Conservation (phyloP, 2,113 vertebrate species). For the Poeciliopsis retropinna region DNA sequence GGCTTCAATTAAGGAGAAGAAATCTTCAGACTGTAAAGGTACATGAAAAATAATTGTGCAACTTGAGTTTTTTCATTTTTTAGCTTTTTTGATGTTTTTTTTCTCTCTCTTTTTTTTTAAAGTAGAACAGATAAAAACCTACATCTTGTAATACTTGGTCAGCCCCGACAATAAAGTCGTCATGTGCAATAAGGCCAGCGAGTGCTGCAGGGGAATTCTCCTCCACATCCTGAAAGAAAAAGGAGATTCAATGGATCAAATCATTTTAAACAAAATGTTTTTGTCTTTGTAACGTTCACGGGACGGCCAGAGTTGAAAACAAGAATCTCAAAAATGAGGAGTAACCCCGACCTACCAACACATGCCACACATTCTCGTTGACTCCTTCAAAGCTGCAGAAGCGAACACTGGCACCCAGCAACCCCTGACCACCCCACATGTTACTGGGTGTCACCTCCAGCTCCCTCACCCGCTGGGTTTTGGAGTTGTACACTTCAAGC, state of each 20-base stretch:
- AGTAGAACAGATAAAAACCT: slow-evolving; percentile 26
- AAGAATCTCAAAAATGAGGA: not conserved
- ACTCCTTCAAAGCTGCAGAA: slow-evolving; percentile 96
- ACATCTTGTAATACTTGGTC: slow-evolving; percentile 97
- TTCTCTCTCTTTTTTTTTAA: too few species aligned
- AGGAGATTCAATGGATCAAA: too few species aligned
- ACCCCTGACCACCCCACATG: slow-evolving; percentile 97
- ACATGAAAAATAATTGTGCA: not conserved
- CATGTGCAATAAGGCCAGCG: slow-evolving; percentile 84
- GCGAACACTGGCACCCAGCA: slow-evolving; percentile 92
- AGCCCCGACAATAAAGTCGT: slow-evolving; percentile 91
- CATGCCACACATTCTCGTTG: slow-evolving; percentile 92
- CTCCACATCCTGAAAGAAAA: slow-evolving; percentile 84
- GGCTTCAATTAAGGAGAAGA: slow-evolving; percentile 91
- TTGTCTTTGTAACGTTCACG: not conserved
- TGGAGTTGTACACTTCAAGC: slow-evolving; percentile 91
- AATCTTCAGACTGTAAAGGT: slow-evolving; percentile 89
- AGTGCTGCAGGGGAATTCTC: slow-evolving; percentile 88
- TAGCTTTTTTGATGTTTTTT: not conserved
- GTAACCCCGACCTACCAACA: slow-evolving; percentile 85
- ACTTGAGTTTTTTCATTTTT: not conserved
- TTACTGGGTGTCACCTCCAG: slow-evolving; percentile 93
- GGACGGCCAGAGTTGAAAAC: not conserved
- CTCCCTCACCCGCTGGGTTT: slow-evolving; percentile 89
- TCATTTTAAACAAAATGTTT: not conserved